Percentiles rank a stretch among this genome's conserved stretches.
Evolutionary conservation across 2,797 vertebrate genomes (phyloP).

Genomic region (Typhlichthys eigenmanni): DNA sequence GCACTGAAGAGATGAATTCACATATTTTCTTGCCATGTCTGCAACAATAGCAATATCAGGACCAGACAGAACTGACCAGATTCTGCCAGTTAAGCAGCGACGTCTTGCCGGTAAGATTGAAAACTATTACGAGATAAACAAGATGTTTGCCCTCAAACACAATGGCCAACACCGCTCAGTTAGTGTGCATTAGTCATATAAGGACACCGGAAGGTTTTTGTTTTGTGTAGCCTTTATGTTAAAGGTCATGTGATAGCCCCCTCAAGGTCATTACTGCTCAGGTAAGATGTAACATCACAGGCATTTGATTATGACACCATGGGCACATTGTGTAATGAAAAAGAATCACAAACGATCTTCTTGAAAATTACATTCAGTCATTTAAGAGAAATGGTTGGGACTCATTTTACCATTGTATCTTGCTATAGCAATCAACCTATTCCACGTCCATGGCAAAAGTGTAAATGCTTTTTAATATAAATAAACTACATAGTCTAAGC

Average conservation of each 20-base stretch:
- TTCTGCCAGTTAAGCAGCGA: constrained; percentile 58
- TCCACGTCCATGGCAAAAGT: constrained; percentile 21
- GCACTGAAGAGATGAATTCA: constrained; percentile 63
- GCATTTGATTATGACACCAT: constrained; percentile 74
- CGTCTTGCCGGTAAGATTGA: constrained; percentile 45
- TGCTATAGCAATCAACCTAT: constrained; percentile 30
- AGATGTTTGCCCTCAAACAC: constrained; percentile 34
- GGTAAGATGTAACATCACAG: constrained; percentile 77
- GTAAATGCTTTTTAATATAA: constrained; percentile 36
- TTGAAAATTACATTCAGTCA: constrained; percentile 70
- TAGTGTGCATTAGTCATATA: constrained; percentile 38
- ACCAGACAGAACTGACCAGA: constrained; percentile 45
- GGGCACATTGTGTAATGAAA: constrained; percentile 57
- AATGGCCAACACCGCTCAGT: constrained; percentile 43
- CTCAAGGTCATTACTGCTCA: constrained; percentile 77
- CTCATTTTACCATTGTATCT: too few species aligned
- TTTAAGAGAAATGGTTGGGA: constrained; percentile 23
- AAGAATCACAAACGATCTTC: constrained; percentile 71
- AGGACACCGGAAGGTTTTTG: constrained; percentile 36
- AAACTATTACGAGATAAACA: constrained; percentile 17
- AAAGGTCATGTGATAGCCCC: constrained; percentile 59
- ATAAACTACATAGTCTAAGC: constrained; percentile 36
- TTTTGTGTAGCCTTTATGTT: constrained; percentile 42
- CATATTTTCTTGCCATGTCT: constrained; percentile 66
- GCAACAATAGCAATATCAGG: constrained; percentile 57